phyloP scores from a whole-genome alignment of 2,797 vertebrate genomes.

The Lutjanus campechanus region DNA sequence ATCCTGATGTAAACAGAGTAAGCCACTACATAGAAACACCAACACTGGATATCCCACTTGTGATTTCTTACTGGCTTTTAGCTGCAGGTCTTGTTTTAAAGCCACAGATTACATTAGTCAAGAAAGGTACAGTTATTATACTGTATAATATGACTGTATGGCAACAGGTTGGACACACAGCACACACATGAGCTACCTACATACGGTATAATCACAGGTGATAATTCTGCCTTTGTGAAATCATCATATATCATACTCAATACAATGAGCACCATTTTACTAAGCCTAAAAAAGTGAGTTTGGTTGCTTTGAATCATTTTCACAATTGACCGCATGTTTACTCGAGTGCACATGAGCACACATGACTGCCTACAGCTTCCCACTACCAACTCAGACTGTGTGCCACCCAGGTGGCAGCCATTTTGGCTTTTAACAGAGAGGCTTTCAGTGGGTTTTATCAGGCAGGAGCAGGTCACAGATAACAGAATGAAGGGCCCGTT shows the following conservation, averaged over 20 bases:
- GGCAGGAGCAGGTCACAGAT: constrained; percentile 67
- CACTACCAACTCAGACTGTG: background rate
- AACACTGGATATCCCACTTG: too few relatives aligned
- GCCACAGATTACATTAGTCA: background rate
- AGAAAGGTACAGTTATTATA: background rate
- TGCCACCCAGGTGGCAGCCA: constrained; percentile 45
- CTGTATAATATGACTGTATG: too few relatives aligned
- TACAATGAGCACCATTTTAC: background rate
- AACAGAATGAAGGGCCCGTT: constrained; percentile 67
- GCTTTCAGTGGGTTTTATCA: constrained; percentile 67
- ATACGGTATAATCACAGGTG: background rate
- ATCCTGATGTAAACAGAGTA: too few relatives aligned
- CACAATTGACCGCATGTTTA: background rate
- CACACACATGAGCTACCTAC: background rate
- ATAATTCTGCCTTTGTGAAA: background rate
- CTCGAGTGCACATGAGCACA: background rate
- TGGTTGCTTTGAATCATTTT: background rate
- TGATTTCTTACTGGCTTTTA: background rate
- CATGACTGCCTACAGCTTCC: background rate
- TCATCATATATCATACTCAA: background rate
- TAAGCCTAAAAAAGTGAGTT: background rate
- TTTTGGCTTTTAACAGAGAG: constrained; percentile 67
- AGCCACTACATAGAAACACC: too few relatives aligned
- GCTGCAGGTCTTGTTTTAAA: background rate
- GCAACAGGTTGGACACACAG: background rate